Conservation (phyloP, 2,113 vertebrate species). For the Myrmophylax atrothorax region DNA sequence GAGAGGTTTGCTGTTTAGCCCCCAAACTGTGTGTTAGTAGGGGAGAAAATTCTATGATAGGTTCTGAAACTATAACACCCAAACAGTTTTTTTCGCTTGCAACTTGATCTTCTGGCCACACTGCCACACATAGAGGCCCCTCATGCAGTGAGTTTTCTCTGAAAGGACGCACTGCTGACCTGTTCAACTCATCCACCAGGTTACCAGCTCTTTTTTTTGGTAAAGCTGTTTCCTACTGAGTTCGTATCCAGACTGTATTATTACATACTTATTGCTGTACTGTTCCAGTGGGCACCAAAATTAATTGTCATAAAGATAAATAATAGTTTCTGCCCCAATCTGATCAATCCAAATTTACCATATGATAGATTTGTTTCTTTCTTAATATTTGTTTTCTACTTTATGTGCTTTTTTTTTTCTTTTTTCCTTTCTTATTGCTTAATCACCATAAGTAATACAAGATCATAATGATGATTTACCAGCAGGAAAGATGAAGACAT, state of each 20-base stretch:
- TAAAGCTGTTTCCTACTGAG: background rate
- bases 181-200: background rate
- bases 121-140: background rate
- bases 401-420: background rate
- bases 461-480: background rate
- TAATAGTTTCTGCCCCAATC: background rate
- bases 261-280: background rate
- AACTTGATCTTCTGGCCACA: background rate
- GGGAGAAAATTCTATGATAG: too few relatives aligned
- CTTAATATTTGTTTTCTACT: background rate
- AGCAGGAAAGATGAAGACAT: background rate
- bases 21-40: too few relatives aligned
- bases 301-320: background rate
- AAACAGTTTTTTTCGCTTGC: too few relatives aligned
- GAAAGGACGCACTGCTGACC: background rate
- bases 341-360: fast-evolving
- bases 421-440: background rate
- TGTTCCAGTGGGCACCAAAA: background rate
- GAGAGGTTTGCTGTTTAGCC: too few relatives aligned
- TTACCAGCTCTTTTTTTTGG: background rate
- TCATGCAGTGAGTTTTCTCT: background rate
- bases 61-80: too few relatives aligned
- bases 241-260: background rate
- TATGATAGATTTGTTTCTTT: background rate
- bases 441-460: background rate